phyloP scores from a whole-genome alignment of 2,113 vertebrate species.

The Amia ocellicauda region DNA sequence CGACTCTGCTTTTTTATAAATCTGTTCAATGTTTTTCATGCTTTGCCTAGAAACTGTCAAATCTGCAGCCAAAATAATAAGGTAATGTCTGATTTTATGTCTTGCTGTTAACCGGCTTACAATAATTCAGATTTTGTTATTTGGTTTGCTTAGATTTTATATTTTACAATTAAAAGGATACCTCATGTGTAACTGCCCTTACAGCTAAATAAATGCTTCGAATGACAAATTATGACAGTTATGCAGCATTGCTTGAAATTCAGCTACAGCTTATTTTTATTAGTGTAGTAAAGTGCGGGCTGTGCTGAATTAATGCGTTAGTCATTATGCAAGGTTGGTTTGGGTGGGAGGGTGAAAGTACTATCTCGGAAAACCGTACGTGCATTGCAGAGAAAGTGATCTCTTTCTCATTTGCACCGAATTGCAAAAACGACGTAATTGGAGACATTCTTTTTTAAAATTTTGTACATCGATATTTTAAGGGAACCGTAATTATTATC shows the following conservation, averaged over 20 bases:
- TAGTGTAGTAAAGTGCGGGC: too few relatives aligned
- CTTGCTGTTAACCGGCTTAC: conserved; percentile 38
- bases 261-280: too few relatives aligned
- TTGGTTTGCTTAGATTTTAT: conserved; percentile 36
- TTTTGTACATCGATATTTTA: too few relatives aligned
- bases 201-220: neutral
- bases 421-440: too few relatives aligned
- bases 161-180: conserved; percentile 33
- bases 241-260: neutral
- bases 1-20: conserved; percentile 34
- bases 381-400: too few relatives aligned
- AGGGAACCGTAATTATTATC: too few relatives aligned
- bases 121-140: conserved; percentile 24
- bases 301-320: neutral
- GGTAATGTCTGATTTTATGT: conserved; percentile 41
- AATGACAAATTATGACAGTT: neutral
- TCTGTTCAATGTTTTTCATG: conserved; percentile 47
- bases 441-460: too few relatives aligned
- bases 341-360: too few relatives aligned
- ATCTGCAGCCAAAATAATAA: conserved; percentile 45
- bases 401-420: too few relatives aligned
- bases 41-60: conserved; percentile 52
- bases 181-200: neutral
- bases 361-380: too few relatives aligned
- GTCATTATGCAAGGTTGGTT: too few relatives aligned